Evolutionary conservation across 2,888 invertebrate genomes (phyloP).

Genomic region (Polyploca ridens): DNA sequence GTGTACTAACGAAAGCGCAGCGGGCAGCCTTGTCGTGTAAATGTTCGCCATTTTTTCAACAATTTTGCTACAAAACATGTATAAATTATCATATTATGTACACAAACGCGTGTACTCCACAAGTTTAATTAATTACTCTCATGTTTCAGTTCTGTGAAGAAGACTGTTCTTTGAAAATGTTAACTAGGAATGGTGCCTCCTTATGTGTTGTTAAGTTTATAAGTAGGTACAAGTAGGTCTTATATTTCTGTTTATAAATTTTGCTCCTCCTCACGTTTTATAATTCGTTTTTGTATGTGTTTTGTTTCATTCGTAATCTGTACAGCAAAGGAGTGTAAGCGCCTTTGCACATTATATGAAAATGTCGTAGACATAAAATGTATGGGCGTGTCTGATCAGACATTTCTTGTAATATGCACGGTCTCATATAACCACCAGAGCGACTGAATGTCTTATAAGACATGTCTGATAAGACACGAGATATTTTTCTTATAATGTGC

Average conservation of each 20-base stretch:
- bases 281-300: too few relatives aligned
- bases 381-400: too few relatives aligned
- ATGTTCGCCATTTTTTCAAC: conserved; percentile 21
- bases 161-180: not conserved
- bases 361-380: too few relatives aligned
- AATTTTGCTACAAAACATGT: conserved; percentile 19
- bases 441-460: too few relatives aligned
- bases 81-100: not conserved
- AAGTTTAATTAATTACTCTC: conserved; percentile 2
- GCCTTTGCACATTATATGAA: too few relatives aligned
- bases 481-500: too few relatives aligned
- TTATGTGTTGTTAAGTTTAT: not conserved
- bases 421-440: too few relatives aligned
- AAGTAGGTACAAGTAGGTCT: not conserved
- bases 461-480: too few relatives aligned
- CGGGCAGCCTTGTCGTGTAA: conserved; percentile 23
- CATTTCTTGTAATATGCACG: too few relatives aligned
- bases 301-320: too few relatives aligned
- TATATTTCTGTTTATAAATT: not conserved
- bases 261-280: not conserved
- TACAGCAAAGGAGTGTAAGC: too few relatives aligned
- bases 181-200: not conserved
- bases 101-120: not conserved
- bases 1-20: conserved; percentile 22
- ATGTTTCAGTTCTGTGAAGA: not conserved